Evolutionary conservation across 2,113 vertebrate genomes (phyloP), one percentile per base, ranked within the genome.

Genomic region (Uria aalge): DNA sequence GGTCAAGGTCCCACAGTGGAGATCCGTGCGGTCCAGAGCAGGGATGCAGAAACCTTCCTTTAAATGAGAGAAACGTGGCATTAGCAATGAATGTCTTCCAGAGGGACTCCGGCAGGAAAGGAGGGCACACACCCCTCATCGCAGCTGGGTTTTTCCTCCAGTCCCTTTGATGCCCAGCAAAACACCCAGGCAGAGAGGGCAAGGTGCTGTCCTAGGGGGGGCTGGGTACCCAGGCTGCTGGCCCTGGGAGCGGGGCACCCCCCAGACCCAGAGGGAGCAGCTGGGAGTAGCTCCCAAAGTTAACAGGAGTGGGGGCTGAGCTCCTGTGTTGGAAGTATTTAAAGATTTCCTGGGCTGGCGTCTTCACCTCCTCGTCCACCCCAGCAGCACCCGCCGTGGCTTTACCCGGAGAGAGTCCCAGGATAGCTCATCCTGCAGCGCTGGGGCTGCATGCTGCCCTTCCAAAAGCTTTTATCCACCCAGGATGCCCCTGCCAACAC

Each of bases 281-380:
- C 56, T 79, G 71, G 47, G 85, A 92, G n/a, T 29, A 76, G 62
- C 36, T 96, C 85, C 69, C 69, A 93, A 71, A 71, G 82, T 90
- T 90, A 95, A 93, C 77, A 85, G 69, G n/a, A 94, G 69, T 50
- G 41, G 94, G 50, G 56, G 85, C 87, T 93, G 81, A 95, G 69
- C 88, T 94, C 90, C 81, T 52, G 24, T 32, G 19, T n/a, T 93
- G 62, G 30, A 85, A 74, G 29, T 71, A 93, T 94, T 93, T 87
- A 90, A 94, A 95, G 87, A 89, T 84, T 71, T 90, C 84, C 81
- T 36, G 84, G 90, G 88, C 87, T 94, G 80, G 64, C 10, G 1
- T 85, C 88, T 72, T 97, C 92, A 94, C 82, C 89, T 95, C 76
- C 89, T 77, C 7, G 4, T 92, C 95, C 94, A 95, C 95, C 92